Conservation (phyloP, 2,113 vertebrate genomes). For the Ascaphus truei region DNA sequence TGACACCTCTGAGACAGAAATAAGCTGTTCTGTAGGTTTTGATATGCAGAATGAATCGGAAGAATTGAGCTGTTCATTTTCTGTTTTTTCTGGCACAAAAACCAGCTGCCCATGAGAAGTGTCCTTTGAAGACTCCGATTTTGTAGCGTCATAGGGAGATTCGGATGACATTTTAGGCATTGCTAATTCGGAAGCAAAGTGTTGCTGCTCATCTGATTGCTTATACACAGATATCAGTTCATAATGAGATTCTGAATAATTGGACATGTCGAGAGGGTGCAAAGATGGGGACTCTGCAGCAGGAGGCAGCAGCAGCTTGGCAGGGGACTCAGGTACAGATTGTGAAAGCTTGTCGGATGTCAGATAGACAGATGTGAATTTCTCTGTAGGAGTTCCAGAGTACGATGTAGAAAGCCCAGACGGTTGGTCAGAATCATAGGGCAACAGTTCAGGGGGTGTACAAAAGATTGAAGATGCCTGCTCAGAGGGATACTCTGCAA, state of each 20-base stretch:
- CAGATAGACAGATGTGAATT: neutral
- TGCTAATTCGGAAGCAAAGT: neutral
- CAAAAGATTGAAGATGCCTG: constrained; percentile 12
- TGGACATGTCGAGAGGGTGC: neutral
- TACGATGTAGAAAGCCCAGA: neutral
- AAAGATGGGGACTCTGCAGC: neutral
- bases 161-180: neutral
- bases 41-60: too few species aligned
- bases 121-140: neutral
- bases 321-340: neutral
- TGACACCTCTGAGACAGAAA: neutral
- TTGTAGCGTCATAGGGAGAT: neutral
- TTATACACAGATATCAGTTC: neutral
- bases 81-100: neutral
- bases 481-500: constrained; percentile 4
- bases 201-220: neutral
- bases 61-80: too few species aligned
- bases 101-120: neutral
- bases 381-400: neutral
- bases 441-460: constrained; percentile 18
- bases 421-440: constrained; percentile 27
- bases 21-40: neutral
- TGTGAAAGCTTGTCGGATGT: too few species aligned
- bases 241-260: neutral
- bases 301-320: neutral